Base-by-base conservation (phyloP, 2,113 vertebrate species). In the Tupaia tana region DNA sequence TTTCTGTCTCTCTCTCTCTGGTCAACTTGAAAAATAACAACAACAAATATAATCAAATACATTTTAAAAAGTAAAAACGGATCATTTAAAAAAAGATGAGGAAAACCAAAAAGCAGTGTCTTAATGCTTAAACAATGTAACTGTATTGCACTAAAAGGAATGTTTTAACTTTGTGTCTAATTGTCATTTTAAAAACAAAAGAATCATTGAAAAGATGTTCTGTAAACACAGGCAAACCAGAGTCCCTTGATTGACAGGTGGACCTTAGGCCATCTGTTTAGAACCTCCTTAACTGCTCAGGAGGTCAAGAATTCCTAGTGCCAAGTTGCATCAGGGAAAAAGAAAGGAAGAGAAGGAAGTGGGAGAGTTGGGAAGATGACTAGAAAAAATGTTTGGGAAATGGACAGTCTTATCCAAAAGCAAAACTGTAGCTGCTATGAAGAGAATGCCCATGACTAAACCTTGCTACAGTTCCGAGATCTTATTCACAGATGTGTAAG, bases 401-500 rank as follows among this genome's bases (percentile, higher is more conserved):
- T 9, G 24, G 27, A 75, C 27, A 81, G 0, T 0, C 0, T 64
- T 0, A 54, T 31, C 0, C 9, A 19, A 71, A 86, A 95, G 89
- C 94, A 92, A 70, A 64, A 43, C 43, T 70, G 61, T n/a, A 84
- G 77, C 80, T 89, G 77, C 84, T 92, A 78, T 43, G 4, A 43
- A 43, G 43, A 43, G 93, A 92, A 94, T 64, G 19, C 89, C n/a
- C 75, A 61, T 56, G 12, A 83, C 69, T 69, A 95, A 95, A 89
- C 89, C 87, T 92, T 20, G 3, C 52, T 25, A 61, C 66, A 86
- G 82, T 58, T 91, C 92, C 82, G 84, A 63, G 98, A 86, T 59
- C 80, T 75, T 82, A 95, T 92, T 96, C 77, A 81, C 2, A 0
- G 52, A 25, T 6, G 18, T n/a, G n/a, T n/a, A 83, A 96, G n/a